These are phyloP conservation scores for Notodromas monacha DNA, from an alignment of 2,888 invertebrate species.

Conservation along the genomic window DNA sequence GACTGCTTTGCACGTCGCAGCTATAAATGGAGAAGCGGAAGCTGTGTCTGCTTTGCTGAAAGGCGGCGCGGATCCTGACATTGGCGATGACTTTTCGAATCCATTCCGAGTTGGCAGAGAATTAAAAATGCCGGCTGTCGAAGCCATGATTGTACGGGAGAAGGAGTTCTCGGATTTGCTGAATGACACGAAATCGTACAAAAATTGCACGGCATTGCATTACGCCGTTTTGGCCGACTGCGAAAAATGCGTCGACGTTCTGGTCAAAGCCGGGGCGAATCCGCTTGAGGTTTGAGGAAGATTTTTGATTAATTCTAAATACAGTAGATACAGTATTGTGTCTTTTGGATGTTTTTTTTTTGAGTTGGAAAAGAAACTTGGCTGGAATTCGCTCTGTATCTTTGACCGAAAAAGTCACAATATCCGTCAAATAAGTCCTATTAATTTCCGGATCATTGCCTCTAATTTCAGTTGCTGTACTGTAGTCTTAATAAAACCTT, in stretches of 20 bases:
- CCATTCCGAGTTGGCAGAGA: conserved; percentile 28
- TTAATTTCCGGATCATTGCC: too few relatives aligned
- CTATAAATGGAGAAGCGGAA: conserved; percentile 33
- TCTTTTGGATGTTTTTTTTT: too few relatives aligned
- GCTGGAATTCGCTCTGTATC: too few relatives aligned
- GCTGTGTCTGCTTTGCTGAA: conserved; percentile 26
- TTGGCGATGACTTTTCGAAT: conserved; percentile 38
- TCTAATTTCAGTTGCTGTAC: too few relatives aligned
- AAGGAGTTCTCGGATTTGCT: conserved; percentile 39
- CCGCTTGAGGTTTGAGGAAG: too few relatives aligned
- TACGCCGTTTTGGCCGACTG: conserved; percentile 51
- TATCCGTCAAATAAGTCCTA: too few relatives aligned
- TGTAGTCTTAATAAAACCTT: too few relatives aligned
- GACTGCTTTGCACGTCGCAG: conserved; percentile 54
- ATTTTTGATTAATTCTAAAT: conserved; percentile 9
- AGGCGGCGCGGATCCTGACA: conserved; percentile 45
- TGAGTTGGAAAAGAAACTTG: too few relatives aligned
- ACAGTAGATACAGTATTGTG: conserved; percentile 21
- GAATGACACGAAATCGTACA: conserved; percentile 31
- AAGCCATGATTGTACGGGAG: conserved; percentile 28
- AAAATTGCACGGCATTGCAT: conserved; percentile 56
- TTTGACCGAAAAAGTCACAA: too few relatives aligned
- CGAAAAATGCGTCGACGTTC: conserved; percentile 23
- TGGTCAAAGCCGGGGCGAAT: conserved; percentile 38
- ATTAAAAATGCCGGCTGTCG: conserved; percentile 33